A percentile compares a stretch with the other conserved stretches of the same genome.
Evolutionary conservation across 2,797 vertebrate species (phyloP).

Genomic region (Tragelaphus oryx): DNA sequence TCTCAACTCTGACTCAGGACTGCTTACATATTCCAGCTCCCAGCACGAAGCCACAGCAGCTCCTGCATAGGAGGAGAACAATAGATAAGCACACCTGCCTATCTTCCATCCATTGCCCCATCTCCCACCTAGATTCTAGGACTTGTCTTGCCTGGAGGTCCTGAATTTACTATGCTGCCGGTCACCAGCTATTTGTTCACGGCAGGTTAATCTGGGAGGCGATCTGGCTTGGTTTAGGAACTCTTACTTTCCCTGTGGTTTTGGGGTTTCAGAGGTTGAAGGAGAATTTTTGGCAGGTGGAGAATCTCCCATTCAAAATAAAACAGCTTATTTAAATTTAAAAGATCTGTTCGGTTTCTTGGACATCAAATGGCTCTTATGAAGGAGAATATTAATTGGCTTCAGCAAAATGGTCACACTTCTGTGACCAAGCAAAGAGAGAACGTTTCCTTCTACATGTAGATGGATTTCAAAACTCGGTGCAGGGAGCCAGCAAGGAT

Average conservation of each 20-base stretch:
- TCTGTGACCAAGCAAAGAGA: background rate
- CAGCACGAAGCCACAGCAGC: background rate
- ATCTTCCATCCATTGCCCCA: background rate
- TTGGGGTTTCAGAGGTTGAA: conserved; percentile 40
- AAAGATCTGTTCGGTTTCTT: background rate
- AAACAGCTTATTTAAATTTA: conserved; percentile 19
- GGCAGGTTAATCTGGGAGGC: background rate
- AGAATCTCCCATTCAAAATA: conserved; percentile 43
- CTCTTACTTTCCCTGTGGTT: background rate
- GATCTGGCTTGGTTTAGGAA: background rate
- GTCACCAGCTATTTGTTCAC: background rate
- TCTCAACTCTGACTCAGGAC: background rate
- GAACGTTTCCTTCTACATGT: background rate
- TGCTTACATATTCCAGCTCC: background rate
- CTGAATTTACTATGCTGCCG: background rate
- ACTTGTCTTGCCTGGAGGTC: background rate
- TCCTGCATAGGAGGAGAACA: background rate
- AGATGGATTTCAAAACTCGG: background rate
- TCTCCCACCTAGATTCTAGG: background rate
- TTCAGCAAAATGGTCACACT: background rate
- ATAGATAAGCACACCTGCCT: rapidly evolving
- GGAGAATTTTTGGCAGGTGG: conserved; percentile 44
- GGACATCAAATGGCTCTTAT: background rate
- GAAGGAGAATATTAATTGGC: conserved; percentile 10
- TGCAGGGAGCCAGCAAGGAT: background rate